Percentiles rank a stretch among this genome's conserved stretches.
These are phyloP conservation scores for Macaca mulatta DNA, from an alignment of 2,113 vertebrate species.

Conservation along the genomic window DNA sequence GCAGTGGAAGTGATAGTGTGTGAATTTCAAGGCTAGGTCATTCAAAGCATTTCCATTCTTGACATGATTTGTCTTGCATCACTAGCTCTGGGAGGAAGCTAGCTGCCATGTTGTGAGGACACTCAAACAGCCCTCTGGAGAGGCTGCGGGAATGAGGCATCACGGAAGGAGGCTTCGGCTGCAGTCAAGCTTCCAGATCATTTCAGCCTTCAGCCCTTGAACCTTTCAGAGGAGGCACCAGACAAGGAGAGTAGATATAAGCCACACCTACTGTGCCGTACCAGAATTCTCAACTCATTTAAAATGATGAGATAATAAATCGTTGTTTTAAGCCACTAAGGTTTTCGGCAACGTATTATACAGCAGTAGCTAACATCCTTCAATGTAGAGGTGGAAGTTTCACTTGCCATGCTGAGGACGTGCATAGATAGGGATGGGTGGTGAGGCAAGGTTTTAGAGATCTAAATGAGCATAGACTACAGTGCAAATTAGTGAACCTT, in stretches of 20 bases:
- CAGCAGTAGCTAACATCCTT: neutral
- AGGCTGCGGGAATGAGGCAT: neutral
- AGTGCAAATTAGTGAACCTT: neutral
- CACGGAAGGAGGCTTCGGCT: neutral
- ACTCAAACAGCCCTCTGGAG: neutral
- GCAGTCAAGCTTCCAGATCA: neutral
- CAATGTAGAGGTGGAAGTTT: neutral
- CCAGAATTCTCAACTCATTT: neutral
- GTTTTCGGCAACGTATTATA: neutral
- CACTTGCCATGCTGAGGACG: neutral
- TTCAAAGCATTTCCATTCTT: neutral
- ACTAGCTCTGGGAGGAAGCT: neutral
- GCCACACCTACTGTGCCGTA: rapidly evolving
- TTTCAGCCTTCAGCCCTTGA: neutral
- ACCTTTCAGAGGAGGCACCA: neutral
- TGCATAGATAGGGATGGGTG: neutral
- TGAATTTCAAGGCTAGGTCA: neutral
- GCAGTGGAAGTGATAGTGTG: neutral
- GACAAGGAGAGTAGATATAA: neutral
- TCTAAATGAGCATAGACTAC: neutral
- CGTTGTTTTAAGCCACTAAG: neutral
- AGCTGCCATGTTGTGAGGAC: neutral
- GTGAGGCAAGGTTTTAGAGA: neutral
- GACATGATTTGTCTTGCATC: neutral
- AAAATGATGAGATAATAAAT: neutral